These are phyloP conservation scores for Panulirus ornatus DNA, from an alignment of 1,140 invertebrate genomes.

Conservation along the genomic window DNA sequence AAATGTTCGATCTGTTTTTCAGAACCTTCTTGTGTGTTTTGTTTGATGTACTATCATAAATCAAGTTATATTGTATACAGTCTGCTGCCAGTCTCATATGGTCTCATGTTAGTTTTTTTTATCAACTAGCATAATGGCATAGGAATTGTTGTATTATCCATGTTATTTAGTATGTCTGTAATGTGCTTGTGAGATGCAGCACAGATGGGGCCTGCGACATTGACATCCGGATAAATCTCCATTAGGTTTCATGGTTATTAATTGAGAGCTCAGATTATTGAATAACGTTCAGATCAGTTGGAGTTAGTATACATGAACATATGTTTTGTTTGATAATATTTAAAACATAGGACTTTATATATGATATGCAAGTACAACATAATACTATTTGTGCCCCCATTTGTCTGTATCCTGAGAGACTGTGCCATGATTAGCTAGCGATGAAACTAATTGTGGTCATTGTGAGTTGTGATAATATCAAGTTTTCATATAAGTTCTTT, in stretches of 20 bases:
- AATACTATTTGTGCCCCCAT: constrained; percentile 36
- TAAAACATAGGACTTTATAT: not conserved
- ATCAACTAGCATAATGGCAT: constrained; percentile 58
- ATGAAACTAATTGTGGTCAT: constrained; percentile 67
- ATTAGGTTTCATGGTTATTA: not conserved
- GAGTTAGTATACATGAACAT: no score
- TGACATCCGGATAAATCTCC: not conserved
- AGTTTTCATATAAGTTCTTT: constrained; percentile 51
- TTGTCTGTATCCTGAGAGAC: constrained; percentile 51
- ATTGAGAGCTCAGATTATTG: not conserved
- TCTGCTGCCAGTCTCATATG: constrained; percentile 60
- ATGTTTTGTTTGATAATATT: no score
- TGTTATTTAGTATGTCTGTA: constrained; percentile 56
- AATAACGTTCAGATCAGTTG: no score
- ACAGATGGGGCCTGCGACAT: constrained; percentile 53
- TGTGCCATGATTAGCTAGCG: constrained; percentile 69
- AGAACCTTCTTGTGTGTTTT: constrained; percentile 48
- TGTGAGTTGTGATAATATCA: constrained; percentile 70
- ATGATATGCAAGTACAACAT: not conserved
- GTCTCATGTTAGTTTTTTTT: constrained; percentile 59
- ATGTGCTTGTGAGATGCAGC: constrained; percentile 65
- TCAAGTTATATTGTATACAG: constrained; percentile 60
- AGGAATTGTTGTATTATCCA: constrained; percentile 60
- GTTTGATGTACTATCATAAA: constrained; percentile 64
- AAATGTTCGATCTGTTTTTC: constrained; percentile 43